Evolutionary conservation across 2,113 vertebrate genomes (phyloP).

Genomic region (Apaloderma vittatum): DNA sequence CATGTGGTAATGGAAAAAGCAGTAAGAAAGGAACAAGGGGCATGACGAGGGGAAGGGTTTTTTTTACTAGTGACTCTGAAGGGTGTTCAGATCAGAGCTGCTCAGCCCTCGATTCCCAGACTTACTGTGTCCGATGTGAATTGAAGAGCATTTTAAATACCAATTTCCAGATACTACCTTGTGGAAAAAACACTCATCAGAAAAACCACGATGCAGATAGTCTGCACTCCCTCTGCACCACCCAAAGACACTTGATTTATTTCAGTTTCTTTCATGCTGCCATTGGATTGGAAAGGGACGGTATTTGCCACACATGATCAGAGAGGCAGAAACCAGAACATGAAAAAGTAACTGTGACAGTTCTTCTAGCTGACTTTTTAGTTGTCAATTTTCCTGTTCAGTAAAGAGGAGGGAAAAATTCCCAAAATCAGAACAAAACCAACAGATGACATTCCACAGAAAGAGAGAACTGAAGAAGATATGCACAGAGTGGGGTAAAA

Average conservation of each 20-base stretch:
- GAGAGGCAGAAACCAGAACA: not conserved
- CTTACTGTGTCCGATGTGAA: accelerated
- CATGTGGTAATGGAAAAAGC: not conserved
- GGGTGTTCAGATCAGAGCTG: not conserved
- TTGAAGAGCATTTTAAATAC: not conserved
- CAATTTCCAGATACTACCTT: not conserved
- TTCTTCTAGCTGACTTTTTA: not conserved
- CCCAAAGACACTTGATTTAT: not conserved
- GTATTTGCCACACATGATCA: not conserved
- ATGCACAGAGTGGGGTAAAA: not conserved
- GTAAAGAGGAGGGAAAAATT: not conserved
- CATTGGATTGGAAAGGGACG: not conserved
- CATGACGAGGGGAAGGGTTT: accelerated
- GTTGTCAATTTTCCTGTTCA: not conserved
- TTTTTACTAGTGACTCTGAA: not conserved
- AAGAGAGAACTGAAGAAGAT: not conserved
- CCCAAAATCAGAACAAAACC: not conserved
- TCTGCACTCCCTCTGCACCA: not conserved
- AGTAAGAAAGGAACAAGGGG: not conserved
- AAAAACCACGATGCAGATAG: not conserved
- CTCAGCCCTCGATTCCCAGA: not conserved
- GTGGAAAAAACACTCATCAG: not conserved
- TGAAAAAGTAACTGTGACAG: not conserved
- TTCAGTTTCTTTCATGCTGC: not conserved
- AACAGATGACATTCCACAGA: not conserved